Evolutionary conservation across 2,797 vertebrate species (phyloP).

Genomic region (Chlorospingus flavigularis): DNA sequence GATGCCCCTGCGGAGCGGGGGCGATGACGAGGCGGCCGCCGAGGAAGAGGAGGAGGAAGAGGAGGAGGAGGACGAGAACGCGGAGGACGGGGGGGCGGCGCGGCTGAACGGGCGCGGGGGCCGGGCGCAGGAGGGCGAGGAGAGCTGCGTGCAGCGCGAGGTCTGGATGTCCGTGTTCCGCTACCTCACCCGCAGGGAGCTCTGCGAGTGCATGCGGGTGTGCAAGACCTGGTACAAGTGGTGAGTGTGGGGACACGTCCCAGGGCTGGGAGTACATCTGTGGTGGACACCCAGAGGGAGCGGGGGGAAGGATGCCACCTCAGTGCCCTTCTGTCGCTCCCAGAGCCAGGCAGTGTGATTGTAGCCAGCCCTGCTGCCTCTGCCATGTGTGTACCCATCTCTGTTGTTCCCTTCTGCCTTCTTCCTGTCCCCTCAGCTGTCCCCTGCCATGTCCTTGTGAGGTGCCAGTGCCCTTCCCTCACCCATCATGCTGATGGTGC

Average conservation of each 20-base stretch:
- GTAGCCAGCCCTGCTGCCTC: not conserved
- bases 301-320: accelerated
- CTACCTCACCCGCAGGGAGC: conserved; percentile 91
- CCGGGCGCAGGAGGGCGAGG: conserved; percentile 79
- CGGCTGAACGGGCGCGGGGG: conserved; percentile 83
- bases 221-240: conserved; percentile 99
- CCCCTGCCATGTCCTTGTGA: accelerated
- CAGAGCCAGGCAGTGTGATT: accelerated
- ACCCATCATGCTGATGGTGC: accelerated
- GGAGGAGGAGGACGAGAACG: conserved; percentile 70
- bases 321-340: accelerated
- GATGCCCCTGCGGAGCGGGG: conserved; percentile 61
- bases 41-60: conserved; percentile 76
- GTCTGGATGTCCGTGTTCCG: conserved; percentile 98
- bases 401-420: not conserved
- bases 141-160: conserved; percentile 91
- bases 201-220: conserved; percentile 97
- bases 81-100: conserved; percentile 73
- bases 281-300: no score
- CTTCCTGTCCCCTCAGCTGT: not conserved
- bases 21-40: conserved; percentile 60
- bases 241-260: conserved; percentile 76
- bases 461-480: not conserved
- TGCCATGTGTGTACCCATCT: accelerated
- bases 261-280: not conserved